Conservation (phyloP, 2,113 vertebrate species). For the Pteruthius melanotis region DNA sequence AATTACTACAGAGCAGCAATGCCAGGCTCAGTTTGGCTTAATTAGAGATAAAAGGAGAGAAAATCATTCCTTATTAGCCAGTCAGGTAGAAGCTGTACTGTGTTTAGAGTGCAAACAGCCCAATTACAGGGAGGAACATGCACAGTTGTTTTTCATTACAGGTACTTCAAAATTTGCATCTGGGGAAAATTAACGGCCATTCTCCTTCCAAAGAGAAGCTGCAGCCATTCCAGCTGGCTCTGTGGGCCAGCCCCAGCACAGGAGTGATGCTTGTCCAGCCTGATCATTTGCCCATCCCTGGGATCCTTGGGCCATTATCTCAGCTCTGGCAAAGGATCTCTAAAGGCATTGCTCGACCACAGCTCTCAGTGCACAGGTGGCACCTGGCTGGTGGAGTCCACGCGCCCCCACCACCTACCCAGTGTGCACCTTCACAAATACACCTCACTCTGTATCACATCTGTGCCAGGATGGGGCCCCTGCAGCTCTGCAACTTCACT, state of each 20-base stretch:
- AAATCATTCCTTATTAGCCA: conserved; percentile 44
- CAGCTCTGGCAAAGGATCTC: neutral
- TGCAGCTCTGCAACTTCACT: rapidly evolving
- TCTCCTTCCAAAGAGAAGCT: neutral
- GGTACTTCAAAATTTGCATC: neutral
- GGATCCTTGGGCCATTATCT: neutral
- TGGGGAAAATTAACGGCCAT: neutral
- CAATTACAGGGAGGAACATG: neutral
- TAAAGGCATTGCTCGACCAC: neutral
- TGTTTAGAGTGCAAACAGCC: conserved; percentile 14
- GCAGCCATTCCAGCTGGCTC: neutral
- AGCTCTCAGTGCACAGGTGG: neutral
- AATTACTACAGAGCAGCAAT: neutral
- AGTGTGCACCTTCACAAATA: rapidly evolving
- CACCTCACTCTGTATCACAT: rapidly evolving
- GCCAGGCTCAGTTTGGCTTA: neutral
- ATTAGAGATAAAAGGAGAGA: conserved; percentile 41
- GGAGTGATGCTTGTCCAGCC: neutral
- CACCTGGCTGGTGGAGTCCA: neutral
- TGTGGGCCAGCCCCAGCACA: rapidly evolving
- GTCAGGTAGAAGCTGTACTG: conserved; percentile 22
- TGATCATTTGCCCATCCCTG: neutral
- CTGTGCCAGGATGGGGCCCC: rapidly evolving
- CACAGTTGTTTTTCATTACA: conserved; percentile 7
- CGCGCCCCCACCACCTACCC: neutral